These are phyloP conservation scores for Phrynocephalus vlangalii DNA, from an alignment of 2,797 vertebrate species.

Conservation along the genomic window DNA sequence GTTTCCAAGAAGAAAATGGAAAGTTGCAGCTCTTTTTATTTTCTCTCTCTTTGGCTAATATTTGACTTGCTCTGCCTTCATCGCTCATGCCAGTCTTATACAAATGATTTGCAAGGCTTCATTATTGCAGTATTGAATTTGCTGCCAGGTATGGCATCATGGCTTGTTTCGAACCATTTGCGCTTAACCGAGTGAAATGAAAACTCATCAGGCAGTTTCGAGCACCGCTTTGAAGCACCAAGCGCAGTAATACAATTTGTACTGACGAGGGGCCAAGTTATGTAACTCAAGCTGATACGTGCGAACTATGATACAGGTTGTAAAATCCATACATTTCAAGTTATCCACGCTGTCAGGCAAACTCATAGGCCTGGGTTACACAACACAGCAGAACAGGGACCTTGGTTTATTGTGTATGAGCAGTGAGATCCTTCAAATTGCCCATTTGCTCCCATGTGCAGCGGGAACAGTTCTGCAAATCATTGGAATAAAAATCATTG, in stretches of 20 bases:
- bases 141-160: not conserved
- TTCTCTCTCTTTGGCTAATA: conserved; percentile 1
- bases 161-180: conserved; percentile 6
- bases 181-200: conserved; percentile 38
- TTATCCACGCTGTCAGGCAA: not conserved
- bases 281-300: not conserved
- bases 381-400: too few relatives aligned
- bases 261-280: not conserved
- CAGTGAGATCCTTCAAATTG: too few relatives aligned
- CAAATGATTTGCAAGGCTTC: conserved; percentile 1
- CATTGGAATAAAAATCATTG: too few relatives aligned
- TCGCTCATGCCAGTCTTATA: conserved; percentile 13
- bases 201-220: conserved; percentile 15
- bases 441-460: too few relatives aligned
- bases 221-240: not conserved
- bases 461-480: too few relatives aligned
- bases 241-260: not conserved
- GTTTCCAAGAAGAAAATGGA: not conserved
- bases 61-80: conserved; percentile 2
- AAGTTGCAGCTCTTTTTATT: not conserved
- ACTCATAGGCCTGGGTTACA: too few relatives aligned
- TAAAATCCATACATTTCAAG: not conserved
- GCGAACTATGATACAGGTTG: not conserved
- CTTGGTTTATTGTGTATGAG: too few relatives aligned
- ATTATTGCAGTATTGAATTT: not conserved